Base-by-base conservation (phyloP, 2,888 invertebrate genomes). In the Melanargia galathea region DNA sequence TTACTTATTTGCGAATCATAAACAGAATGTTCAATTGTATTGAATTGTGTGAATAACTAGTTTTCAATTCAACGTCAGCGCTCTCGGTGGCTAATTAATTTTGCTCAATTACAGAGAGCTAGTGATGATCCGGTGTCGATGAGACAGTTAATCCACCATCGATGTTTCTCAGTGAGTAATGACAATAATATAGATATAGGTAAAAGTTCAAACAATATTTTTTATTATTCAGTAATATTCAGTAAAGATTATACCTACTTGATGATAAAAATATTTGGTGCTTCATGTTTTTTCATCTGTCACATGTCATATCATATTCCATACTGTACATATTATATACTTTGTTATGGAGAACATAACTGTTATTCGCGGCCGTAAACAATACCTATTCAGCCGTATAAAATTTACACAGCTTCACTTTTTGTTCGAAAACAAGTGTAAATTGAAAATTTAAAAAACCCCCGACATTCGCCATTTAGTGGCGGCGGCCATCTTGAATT, bases 21-120 rank as follows among this genome's bases (percentile, higher is more conserved):
- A n/a, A n/a, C n/a, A n/a, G n/a, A n/a, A n/a, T n/a, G n/a, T n/a
- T n/a, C n/a, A n/a, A n/a, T n/a, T n/a, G n/a, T n/a, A n/a, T n/a
- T n/a, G n/a, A n/a, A n/a, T n/a, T n/a, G n/a, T n/a, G n/a, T 38
- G 18, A 62, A 16, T 8, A 0, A 24, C 54, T 73, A 80, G 67
- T 69, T 69, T 71, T 55, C 64, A 67, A 60, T 73, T 77, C 76
- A 38, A 7, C n/a, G 40, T 55, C 24, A 26, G 40, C 63, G 62
- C 57, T 60, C 51, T 40, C 40, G 45, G 48, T 22, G 4, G 38
- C 45, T 75, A 77, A 80, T 83, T 71, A 81, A 83, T 78, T 80
- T 73, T 62, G 71, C 69, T 71, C 74, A 75, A 77, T 70, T 33
- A 51, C 18, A 67, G 69, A 70, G 65, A 61, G 68, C 65, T 72